Conservation (phyloP, 1,140 invertebrate species). For the Hypothenemus hampei region DNA sequence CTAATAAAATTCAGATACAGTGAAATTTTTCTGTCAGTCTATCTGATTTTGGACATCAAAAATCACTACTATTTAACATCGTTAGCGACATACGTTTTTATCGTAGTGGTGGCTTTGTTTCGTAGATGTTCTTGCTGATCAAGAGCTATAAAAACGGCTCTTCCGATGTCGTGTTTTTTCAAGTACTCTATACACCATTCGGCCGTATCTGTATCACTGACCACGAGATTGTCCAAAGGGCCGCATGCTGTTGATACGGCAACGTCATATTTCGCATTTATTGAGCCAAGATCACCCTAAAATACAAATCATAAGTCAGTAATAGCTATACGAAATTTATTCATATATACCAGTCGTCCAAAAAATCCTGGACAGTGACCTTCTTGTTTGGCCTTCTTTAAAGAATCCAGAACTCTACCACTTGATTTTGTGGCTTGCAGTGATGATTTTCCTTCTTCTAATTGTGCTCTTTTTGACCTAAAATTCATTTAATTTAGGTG, state of each 20-base stretch:
- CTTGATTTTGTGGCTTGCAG: constrained; percentile 67
- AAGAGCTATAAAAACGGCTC: constrained; percentile 69
- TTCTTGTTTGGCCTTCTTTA: constrained; percentile 80
- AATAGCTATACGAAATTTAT: too few species aligned
- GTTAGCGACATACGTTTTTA: constrained; percentile 55
- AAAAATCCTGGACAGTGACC: constrained; percentile 78
- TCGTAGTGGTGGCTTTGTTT: constrained; percentile 45
- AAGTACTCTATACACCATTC: constrained; percentile 80
- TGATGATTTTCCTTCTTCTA: constrained; percentile 60
- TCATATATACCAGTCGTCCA: constrained; percentile 70
- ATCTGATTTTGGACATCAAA: too few species aligned
- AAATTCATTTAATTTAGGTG: not conserved
- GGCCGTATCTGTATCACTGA: constrained; percentile 82
- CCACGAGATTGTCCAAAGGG: constrained; percentile 86
- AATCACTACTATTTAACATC: too few species aligned
- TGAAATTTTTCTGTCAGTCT: too few species aligned
- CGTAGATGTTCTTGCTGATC: constrained; percentile 66
- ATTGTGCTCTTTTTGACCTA: constrained; percentile 39
- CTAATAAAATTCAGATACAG: too few species aligned
- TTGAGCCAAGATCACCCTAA: constrained; percentile 92
- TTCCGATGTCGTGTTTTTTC: constrained; percentile 69
- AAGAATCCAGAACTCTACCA: constrained; percentile 69
- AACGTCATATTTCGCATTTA: constrained; percentile 90
- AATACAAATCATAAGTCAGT: too few species aligned
- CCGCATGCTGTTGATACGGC: constrained; percentile 94